These are phyloP conservation scores for Dolichomitus sp. DNA, from an alignment of 2,888 invertebrate species.

Conservation along the genomic window DNA sequence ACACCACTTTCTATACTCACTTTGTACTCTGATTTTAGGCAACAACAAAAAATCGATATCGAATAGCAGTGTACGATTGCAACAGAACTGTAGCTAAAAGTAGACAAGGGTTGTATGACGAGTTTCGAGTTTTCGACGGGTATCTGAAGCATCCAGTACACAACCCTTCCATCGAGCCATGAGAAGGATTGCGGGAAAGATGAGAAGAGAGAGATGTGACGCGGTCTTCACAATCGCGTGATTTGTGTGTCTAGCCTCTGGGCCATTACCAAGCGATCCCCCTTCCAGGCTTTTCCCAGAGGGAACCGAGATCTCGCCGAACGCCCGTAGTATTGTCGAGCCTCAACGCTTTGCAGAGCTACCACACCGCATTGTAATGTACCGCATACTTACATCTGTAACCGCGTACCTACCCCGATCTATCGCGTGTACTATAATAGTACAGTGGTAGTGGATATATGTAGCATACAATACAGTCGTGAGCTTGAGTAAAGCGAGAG, in stretches of 20 bases:
- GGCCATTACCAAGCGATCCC: constrained; percentile 59
- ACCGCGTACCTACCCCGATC: constrained; percentile 39
- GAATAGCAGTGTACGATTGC: neutral
- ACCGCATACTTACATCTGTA: constrained; percentile 49
- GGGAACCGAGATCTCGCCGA: constrained; percentile 23
- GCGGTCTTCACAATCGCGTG: constrained; percentile 57
- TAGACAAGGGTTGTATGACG: neutral
- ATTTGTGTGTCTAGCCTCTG: constrained; percentile 65
- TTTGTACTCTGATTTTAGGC: neutral
- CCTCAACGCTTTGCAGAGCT: constrained; percentile 22
- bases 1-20: neutral
- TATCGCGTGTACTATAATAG: constrained; percentile 30
- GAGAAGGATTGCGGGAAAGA: constrained; percentile 2
- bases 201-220: constrained; percentile 51
- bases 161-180: neutral
- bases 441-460: constrained; percentile 8
- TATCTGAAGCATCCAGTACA: neutral
- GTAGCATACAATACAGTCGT: constrained; percentile 1
- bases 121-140: neutral
- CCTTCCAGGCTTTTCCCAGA: constrained; percentile 25
- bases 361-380: constrained; percentile 50
- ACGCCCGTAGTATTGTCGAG: constrained; percentile 33
- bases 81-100: neutral
- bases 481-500: constrained; percentile 1
- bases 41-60: neutral